phyloP scores from a whole-genome alignment of 2,888 invertebrate genomes.

The Nomada fucata region DNA sequence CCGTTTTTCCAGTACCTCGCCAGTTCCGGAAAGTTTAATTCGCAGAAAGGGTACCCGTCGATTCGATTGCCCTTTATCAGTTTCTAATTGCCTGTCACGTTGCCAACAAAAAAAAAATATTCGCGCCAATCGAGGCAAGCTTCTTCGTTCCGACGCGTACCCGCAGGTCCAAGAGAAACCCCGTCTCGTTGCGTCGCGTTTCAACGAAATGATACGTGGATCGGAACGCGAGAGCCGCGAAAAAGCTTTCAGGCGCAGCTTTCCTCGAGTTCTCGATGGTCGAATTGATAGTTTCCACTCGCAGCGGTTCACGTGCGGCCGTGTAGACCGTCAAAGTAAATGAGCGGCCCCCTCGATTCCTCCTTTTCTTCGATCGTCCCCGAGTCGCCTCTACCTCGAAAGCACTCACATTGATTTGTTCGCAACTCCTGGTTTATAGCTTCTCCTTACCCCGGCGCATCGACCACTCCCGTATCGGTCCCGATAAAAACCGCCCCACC shows the following conservation, averaged over 20 bases:
- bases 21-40: constrained; percentile 59
- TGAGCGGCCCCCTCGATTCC: constrained; percentile 64
- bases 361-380: constrained; percentile 49
- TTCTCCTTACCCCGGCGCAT: constrained; percentile 62
- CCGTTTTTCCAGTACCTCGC: constrained; percentile 30
- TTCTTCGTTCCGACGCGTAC: background rate
- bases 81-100: constrained; percentile 16
- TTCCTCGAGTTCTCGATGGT: constrained; percentile 68
- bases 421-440: constrained; percentile 80
- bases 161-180: no score
- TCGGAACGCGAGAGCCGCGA: background rate
- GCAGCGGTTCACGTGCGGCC: constrained; percentile 61
- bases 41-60: constrained; percentile 2
- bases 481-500: constrained; percentile 65
- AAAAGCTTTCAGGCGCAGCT: background rate
- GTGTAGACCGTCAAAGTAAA: constrained; percentile 73
- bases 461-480: constrained; percentile 65
- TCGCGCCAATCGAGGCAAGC: no score
- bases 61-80: background rate
- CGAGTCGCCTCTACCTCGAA: constrained; percentile 52
- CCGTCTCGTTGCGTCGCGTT: background rate
- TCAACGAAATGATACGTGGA: background rate
- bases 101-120: background rate
- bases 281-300: constrained; percentile 75
- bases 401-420: constrained; percentile 83